Percentiles rank a stretch among this genome's conserved stretches.
phyloP scores from a whole-genome alignment of 2,888 invertebrate genomes.

The Antheraea yamamai region DNA sequence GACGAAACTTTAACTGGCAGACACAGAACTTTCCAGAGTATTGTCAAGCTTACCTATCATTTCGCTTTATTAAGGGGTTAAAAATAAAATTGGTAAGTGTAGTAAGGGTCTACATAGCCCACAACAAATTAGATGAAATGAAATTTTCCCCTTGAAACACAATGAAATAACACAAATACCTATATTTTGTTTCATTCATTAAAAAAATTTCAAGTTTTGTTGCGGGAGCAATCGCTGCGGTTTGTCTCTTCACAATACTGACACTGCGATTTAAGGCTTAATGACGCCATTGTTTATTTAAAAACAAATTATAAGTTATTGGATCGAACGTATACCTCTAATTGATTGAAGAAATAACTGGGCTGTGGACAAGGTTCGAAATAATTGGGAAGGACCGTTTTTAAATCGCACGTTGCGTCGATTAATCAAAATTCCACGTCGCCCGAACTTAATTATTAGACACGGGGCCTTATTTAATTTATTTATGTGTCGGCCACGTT shows the following conservation, averaged over 20 bases:
- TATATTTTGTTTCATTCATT: too few relatives aligned
- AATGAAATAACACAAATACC: too few relatives aligned
- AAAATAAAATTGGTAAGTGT: too few relatives aligned
- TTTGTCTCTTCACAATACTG: not conserved
- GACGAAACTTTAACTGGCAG: too few relatives aligned
- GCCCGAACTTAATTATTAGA: slow-evolving; percentile 52
- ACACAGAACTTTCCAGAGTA: too few relatives aligned
- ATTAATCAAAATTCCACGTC: slow-evolving; percentile 53
- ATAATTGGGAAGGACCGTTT: slow-evolving; percentile 28
- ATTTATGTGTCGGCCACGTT: slow-evolving; percentile 40
- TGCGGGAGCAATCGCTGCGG: not conserved
- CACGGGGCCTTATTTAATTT: slow-evolving; percentile 49
- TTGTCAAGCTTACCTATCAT: too few relatives aligned
- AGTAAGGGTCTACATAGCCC: too few relatives aligned
- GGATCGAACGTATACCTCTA: not conserved
- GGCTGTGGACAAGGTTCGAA: slow-evolving; percentile 22
- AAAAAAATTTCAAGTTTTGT: not conserved
- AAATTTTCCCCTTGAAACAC: too few relatives aligned
- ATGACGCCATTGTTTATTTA: not conserved
- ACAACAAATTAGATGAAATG: too few relatives aligned
- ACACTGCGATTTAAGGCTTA: not conserved
- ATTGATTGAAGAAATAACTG: not conserved
- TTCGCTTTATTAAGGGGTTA: too few relatives aligned
- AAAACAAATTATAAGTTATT: not conserved
- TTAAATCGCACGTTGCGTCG: slow-evolving; percentile 34